Evolutionary conservation across 2,113 vertebrate species (phyloP).

Genomic region (Ifrita kowaldi): DNA sequence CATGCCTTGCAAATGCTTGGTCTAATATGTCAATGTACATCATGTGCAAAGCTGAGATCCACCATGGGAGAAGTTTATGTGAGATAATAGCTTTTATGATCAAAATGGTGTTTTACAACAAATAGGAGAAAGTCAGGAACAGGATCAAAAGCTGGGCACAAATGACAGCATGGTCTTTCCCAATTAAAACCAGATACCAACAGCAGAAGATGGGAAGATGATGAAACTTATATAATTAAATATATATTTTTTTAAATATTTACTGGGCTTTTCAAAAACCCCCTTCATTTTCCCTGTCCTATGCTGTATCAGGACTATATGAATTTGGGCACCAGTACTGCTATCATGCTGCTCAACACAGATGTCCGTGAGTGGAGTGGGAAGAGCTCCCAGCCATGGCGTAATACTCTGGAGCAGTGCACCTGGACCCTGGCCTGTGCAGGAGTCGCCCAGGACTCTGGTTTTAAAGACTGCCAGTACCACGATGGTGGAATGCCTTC

Average conservation of each 20-base stretch:
- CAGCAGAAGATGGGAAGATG: neutral
- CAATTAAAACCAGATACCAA: neutral
- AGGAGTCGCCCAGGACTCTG: neutral
- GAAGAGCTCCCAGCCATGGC: neutral
- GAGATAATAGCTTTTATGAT: neutral
- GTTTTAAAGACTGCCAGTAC: neutral
- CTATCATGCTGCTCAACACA: fast-evolving
- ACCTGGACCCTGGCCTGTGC: neutral
- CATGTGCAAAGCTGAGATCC: constrained; percentile 55
- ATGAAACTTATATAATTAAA: neutral
- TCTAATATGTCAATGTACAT: constrained; percentile 42
- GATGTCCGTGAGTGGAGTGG: neutral
- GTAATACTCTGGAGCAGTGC: neutral
- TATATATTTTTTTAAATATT: neutral
- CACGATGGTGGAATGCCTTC: neutral
- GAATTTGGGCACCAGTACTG: neutral
- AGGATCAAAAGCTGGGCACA: neutral
- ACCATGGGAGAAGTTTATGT: constrained; percentile 13
- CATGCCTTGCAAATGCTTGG: constrained; percentile 66
- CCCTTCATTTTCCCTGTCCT: neutral
- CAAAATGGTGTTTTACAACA: neutral
- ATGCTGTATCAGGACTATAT: neutral
- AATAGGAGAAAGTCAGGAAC: neutral
- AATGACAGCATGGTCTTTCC: neutral
- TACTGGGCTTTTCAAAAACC: neutral